Conservation (phyloP, 2,113 vertebrate species). For the Macheiramphus alcinus region DNA sequence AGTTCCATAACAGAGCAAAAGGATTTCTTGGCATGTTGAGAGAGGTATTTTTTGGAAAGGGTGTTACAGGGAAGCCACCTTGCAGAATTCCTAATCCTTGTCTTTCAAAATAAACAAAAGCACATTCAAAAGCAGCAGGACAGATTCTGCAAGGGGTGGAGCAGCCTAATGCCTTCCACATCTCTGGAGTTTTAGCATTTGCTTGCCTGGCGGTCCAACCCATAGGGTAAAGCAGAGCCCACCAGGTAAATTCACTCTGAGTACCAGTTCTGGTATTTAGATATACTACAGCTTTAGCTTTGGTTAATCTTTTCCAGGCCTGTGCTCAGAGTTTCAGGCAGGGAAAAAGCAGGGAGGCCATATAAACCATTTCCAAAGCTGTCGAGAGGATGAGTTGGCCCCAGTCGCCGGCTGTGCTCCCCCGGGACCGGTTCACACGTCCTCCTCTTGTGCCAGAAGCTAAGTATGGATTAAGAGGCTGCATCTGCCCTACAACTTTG, state of each 20-base stretch:
- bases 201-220: neutral
- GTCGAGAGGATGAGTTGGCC: neutral
- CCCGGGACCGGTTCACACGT: accelerated
- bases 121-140: neutral
- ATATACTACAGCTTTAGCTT: neutral
- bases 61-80: neutral
- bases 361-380: accelerated
- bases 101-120: neutral
- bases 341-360: neutral
- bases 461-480: accelerated
- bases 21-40: neutral
- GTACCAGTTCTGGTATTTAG: neutral
- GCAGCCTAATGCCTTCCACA: neutral
- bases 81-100: neutral
- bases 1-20: neutral
- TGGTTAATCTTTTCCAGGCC: neutral
- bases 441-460: neutral
- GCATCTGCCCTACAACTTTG: neutral
- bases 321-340: neutral
- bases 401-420: neutral
- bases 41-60: constrained; percentile 18
- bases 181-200: neutral
- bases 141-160: neutral
- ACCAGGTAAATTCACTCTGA: accelerated
- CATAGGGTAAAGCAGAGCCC: neutral